phyloP scores from a whole-genome alignment of 2,797 vertebrate species.

The Anabas testudineus region DNA sequence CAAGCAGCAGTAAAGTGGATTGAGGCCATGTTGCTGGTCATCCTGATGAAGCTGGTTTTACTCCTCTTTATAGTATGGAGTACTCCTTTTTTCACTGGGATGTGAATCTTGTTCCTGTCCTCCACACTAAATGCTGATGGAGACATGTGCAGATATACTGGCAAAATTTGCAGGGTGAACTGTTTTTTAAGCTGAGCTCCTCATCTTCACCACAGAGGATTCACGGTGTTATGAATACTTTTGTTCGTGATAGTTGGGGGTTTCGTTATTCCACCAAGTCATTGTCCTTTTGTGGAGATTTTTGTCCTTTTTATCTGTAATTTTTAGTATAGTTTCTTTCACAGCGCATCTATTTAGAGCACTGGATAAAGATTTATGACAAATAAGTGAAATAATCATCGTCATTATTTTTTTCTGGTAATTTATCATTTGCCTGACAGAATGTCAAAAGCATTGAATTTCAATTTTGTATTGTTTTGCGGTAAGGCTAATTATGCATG shows the following conservation, averaged over 20 bases:
- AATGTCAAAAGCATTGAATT: conserved; percentile 77
- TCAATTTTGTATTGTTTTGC: conserved; percentile 68
- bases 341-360: conserved; percentile 43
- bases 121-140: conserved; percentile 33
- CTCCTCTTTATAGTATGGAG: conserved; percentile 27
- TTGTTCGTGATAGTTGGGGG: conserved; percentile 10
- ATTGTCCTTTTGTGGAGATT: conserved; percentile 32
- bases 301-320: not conserved
- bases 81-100: conserved; percentile 34
- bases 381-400: conserved; percentile 72
- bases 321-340: not conserved
- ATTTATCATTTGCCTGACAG: conserved; percentile 74
- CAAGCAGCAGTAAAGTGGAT: conserved; percentile 68
- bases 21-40: conserved; percentile 58
- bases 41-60: conserved; percentile 38
- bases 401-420: conserved; percentile 70
- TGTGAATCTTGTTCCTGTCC: conserved; percentile 23
- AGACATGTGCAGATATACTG: not conserved
- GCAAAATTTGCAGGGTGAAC: not conserved
- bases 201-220: conserved; percentile 17
- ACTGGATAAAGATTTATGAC: conserved; percentile 57
- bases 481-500: conserved; percentile 75
- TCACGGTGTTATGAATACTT: conserved; percentile 35
- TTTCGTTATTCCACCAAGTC: conserved; percentile 47
- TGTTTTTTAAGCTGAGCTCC: not conserved